phyloP scores from a whole-genome alignment of 2,797 vertebrate genomes.

The Tapera naevia region DNA sequence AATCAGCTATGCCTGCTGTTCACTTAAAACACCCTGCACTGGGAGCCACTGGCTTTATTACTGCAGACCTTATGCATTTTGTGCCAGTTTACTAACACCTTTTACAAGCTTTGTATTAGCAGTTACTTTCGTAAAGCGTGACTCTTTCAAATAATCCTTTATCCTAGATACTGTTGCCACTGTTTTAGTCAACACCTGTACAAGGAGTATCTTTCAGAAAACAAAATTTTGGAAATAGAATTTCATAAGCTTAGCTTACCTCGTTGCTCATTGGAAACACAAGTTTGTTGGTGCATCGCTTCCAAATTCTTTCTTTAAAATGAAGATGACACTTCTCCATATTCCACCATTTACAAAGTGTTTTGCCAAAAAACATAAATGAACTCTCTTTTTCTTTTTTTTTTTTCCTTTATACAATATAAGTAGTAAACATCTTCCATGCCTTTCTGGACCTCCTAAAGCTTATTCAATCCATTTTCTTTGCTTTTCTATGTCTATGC shows the following conservation, averaged over 20 bases:
- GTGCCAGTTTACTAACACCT: not conserved
- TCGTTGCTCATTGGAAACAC: not conserved
- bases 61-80: not conserved
- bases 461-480: not conserved
- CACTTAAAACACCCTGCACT: not conserved
- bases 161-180: not conserved
- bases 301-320: not conserved
- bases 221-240: not conserved
- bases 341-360: not conserved
- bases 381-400: not conserved
- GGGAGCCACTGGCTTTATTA: not conserved
- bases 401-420: not conserved
- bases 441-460: not conserved
- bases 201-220: not conserved
- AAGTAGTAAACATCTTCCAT: not conserved
- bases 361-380: not conserved
- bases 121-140: not conserved
- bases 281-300: not conserved
- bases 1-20: not conserved
- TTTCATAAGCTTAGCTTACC: not conserved
- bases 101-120: not conserved
- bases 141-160: not conserved
- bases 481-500: accelerated
- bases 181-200: not conserved
- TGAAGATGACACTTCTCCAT: not conserved